These are phyloP conservation scores for Micromesistius poutassou DNA, from an alignment of 2,797 vertebrate genomes.

Conservation along the genomic window DNA sequence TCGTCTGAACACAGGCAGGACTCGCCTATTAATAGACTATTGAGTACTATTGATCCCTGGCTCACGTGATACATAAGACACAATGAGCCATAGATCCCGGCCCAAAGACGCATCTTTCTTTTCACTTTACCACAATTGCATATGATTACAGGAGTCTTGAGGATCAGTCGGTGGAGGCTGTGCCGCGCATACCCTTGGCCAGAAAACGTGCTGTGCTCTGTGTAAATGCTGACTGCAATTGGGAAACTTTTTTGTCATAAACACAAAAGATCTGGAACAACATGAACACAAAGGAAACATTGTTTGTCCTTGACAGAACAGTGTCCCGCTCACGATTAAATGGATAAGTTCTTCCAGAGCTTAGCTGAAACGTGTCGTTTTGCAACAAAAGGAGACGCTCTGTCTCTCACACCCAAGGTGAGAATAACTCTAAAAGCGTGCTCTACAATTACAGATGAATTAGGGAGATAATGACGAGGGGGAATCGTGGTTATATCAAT, in stretches of 20 bases:
- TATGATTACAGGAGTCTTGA: constrained; percentile 75
- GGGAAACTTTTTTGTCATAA: constrained; percentile 70
- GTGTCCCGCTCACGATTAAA: constrained; percentile 41
- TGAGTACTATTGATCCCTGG: constrained; percentile 78
- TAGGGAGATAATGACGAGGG: constrained; percentile 71
- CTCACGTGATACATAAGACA: constrained; percentile 78
- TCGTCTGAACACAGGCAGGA: constrained; percentile 67
- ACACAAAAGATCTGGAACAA: constrained; percentile 63
- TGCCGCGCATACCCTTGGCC: constrained; percentile 48
- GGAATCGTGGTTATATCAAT: constrained; percentile 76
- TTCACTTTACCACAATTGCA: constrained; percentile 78
- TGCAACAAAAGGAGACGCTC: constrained; percentile 51
- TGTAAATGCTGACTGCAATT: constrained; percentile 67
- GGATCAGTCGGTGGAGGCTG: constrained; percentile 54
- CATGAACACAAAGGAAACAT: constrained; percentile 50
- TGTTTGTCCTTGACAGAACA: constrained; percentile 43
- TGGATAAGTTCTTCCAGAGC: constrained; percentile 46
- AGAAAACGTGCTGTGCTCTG: constrained; percentile 49
- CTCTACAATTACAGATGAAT: constrained; percentile 75
- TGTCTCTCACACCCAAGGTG: constrained; percentile 61
- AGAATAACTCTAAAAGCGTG: constrained; percentile 66
- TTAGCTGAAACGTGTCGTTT: constrained; percentile 48
- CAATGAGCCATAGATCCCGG: constrained; percentile 79
- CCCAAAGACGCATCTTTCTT: constrained; percentile 72
- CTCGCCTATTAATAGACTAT: constrained; percentile 84